phyloP scores from a whole-genome alignment of 2,797 vertebrate genomes.

The Melanotaenia boesemani region DNA sequence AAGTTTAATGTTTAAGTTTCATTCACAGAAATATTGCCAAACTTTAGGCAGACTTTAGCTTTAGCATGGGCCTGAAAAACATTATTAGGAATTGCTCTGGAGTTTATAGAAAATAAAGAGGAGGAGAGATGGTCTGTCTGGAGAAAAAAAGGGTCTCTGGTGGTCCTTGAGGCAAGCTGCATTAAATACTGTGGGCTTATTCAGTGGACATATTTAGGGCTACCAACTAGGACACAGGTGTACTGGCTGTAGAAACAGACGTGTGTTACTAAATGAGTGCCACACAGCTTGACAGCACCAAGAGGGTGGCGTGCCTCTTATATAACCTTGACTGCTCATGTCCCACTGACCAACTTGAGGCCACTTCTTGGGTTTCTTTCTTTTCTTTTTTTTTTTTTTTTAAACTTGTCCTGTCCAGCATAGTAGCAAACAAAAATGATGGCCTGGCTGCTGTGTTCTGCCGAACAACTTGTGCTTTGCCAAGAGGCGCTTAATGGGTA shows the following conservation, averaged over 20 bases:
- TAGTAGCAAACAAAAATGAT: no score
- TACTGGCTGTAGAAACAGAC: conserved; percentile 22
- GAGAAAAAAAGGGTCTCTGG: conserved; percentile 8
- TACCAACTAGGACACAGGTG: conserved; percentile 65
- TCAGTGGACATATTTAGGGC: conserved; percentile 53
- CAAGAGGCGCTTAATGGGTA: no score
- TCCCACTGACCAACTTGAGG: conserved; percentile 13
- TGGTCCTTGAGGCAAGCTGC: conserved; percentile 22
- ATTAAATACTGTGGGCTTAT: conserved; percentile 25
- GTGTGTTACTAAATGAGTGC: conserved; percentile 32
- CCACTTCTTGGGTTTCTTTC: not conserved
- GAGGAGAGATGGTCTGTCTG: not conserved
- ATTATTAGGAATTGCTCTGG: not conserved
- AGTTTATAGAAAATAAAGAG: not conserved
- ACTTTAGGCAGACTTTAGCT: not conserved
- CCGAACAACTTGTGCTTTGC: no score
- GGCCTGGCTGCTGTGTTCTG: no score
- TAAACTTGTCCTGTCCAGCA: no score
- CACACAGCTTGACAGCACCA: not conserved
- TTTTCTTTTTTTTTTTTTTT: no score
- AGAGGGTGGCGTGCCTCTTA: conserved; percentile 7
- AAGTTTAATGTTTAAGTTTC: not conserved
- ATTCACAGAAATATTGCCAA: not conserved
- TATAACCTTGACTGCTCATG: conserved; percentile 49
- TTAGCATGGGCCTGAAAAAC: not conserved